Conservation (phyloP, 2,888 invertebrate species). For the Prenolepis imparis region DNA sequence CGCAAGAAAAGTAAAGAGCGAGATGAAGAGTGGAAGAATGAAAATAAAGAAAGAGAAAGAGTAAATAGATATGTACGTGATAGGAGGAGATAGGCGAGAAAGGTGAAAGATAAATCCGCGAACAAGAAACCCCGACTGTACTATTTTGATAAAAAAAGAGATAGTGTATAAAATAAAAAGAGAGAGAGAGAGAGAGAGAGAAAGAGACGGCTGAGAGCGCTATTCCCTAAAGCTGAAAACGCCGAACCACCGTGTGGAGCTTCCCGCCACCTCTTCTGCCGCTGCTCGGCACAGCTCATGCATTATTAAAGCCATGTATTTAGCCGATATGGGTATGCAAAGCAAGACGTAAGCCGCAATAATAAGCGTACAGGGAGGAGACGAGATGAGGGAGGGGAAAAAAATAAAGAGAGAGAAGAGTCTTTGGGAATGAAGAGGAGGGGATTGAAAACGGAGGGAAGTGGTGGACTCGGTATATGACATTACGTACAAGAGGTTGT, state of each 20-base stretch:
- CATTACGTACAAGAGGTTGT: slow-evolving; percentile 73
- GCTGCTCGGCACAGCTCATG: slow-evolving; percentile 86
- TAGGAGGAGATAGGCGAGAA: neutral
- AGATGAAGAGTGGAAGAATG: slow-evolving; percentile 48
- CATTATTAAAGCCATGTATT: slow-evolving; percentile 84
- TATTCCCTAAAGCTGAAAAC: slow-evolving; percentile 73
- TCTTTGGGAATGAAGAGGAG: slow-evolving; percentile 18
- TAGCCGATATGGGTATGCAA: slow-evolving; percentile 83
- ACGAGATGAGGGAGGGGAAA: slow-evolving; percentile 51
- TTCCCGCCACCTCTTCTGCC: slow-evolving; percentile 83
- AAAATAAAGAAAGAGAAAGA: slow-evolving; percentile 31
- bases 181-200: slow-evolving; percentile 56
- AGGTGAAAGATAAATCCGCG: slow-evolving; percentile 7
- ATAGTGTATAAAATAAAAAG: slow-evolving; percentile 31
- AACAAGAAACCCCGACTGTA: slow-evolving; percentile 10
- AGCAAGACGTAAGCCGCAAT: slow-evolving; percentile 83
- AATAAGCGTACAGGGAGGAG: slow-evolving; percentile 79
- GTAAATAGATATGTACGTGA: slow-evolving; percentile 6
- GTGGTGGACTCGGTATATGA: slow-evolving; percentile 61
- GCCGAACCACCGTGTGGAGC: slow-evolving; percentile 82
- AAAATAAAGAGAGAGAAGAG: slow-evolving; percentile 33
- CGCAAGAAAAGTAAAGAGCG: slow-evolving; percentile 53
- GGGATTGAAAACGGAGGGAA: slow-evolving; percentile 37
- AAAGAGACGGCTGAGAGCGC: slow-evolving; percentile 59
- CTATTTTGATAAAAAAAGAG: slow-evolving; percentile 30